Evolutionary conservation across 2,797 vertebrate genomes (phyloP).

Genomic region (Protosalanx chinensis): DNA sequence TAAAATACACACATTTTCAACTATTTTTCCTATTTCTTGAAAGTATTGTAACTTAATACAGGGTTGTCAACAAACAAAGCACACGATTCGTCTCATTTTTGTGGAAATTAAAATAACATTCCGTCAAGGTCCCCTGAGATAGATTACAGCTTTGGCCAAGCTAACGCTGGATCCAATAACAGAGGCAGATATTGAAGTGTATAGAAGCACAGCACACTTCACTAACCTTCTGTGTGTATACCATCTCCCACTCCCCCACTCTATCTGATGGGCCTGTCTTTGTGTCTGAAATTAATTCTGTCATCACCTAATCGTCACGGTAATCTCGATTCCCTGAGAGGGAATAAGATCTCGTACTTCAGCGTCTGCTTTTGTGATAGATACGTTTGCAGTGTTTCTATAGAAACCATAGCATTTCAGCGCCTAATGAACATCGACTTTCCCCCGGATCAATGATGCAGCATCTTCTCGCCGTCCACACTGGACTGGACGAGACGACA

Average conservation of each 20-base stretch:
- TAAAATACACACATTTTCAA: neutral
- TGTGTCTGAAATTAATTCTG: neutral
- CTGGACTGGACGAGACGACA: neutral
- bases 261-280: neutral
- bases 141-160: neutral
- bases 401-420: neutral
- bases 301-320: neutral
- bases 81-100: neutral
- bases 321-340: neutral
- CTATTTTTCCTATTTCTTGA: neutral
- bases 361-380: neutral
- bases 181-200: neutral
- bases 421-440: neutral
- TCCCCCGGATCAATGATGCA: neutral
- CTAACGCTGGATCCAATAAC: neutral
- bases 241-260: neutral
- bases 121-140: neutral
- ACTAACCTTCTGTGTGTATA: neutral
- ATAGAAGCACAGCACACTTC: neutral
- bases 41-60: neutral
- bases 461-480: neutral
- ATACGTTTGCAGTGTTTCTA: neutral
- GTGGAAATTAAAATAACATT: neutral
- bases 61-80: neutral
- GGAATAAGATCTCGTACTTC: neutral